phyloP scores from a whole-genome alignment of 2,113 vertebrate genomes.

The Canis aureus region DNA sequence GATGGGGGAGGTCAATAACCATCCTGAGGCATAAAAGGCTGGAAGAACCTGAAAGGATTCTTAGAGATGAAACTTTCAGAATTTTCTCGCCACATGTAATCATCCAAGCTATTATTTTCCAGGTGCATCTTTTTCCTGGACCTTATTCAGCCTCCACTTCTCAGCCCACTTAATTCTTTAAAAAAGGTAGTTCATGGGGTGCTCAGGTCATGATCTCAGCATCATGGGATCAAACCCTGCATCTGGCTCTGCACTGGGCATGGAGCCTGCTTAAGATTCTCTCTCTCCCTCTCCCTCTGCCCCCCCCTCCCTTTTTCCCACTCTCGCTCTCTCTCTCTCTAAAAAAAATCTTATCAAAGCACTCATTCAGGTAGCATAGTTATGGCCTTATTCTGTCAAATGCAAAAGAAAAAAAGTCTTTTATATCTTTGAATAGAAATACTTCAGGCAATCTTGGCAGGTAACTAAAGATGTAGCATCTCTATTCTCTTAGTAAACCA shows the following conservation, averaged over 20 bases:
- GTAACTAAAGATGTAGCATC: not conserved
- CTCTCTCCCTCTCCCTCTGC: not conserved
- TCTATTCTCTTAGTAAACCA: not conserved
- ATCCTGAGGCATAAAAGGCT: not conserved
- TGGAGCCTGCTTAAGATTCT: not conserved
- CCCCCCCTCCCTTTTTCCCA: not conserved
- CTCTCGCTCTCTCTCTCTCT: not conserved
- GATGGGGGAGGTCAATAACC: not conserved
- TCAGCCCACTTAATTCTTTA: not conserved
- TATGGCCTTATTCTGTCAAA: not conserved
- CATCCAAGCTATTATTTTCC: not conserved
- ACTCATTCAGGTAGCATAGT: not conserved
- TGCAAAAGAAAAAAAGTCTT: not conserved
- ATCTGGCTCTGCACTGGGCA: not conserved
- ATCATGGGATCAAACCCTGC: not conserved
- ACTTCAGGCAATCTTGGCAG: not conserved
- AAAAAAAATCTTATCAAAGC: not conserved
- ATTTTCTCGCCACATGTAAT: not conserved
- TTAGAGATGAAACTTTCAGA: not conserved
- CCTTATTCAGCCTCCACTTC: not conserved
- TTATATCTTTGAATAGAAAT: constrained; percentile 13
- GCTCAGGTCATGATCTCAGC: not conserved
- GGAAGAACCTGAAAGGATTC: not conserved
- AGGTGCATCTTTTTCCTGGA: not conserved
- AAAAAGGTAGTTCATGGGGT: not conserved